Evolutionary conservation across 2,888 invertebrate species (phyloP), one percentile per base, ranked within the genome.

Genomic region (Carterocephalus palaemon): DNA sequence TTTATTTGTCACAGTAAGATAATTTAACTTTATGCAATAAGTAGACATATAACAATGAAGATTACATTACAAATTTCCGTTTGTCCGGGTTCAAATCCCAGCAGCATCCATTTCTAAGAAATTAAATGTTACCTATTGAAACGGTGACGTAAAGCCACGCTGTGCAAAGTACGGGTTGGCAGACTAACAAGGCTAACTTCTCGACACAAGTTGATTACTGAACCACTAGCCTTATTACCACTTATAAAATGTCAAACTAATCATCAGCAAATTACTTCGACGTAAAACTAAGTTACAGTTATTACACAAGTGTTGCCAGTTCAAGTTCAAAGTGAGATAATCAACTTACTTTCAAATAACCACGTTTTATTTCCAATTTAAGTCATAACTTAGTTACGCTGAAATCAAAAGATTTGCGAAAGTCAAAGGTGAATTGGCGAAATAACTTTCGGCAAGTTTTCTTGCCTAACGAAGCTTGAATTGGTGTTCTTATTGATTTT

Each of bases 281-380:
- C 24, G 24, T 17, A 33, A 6, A 42, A 26, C 33, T 34, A 19
- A 15, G 9, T 34, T 13, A 26, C 3, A 6, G 23, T 28, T 34
- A 34, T 34, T 23, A 42, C 33, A 33, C 23, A 34, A 34, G 26
- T 28, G 10, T 34, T 34, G 15, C 20, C 16, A 7, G 6, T 2
- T 4, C 22, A 26, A 42, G 28, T 42, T 42, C 15, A 33, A 42
- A 34, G 26, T 43, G n/a, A 8, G n/a, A 17, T 31, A 36, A 43
- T 43, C 17, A 43, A 43, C 16, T 43, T 23, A 36, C 23, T 36
- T 43, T 43, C 43, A n/a, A n/a, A n/a, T n/a, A n/a, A n/a, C n/a
- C n/a, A n/a, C n/a, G n/a, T n/a, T n/a, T n/a, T n/a, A 23, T 43
- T 43, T 43, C 45, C 37, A 45, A 45, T 45, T 45, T 45, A 24